These are phyloP conservation scores for Elgaria multicarinata DNA, from an alignment of 2,113 vertebrate genomes.

Conservation along the genomic window DNA sequence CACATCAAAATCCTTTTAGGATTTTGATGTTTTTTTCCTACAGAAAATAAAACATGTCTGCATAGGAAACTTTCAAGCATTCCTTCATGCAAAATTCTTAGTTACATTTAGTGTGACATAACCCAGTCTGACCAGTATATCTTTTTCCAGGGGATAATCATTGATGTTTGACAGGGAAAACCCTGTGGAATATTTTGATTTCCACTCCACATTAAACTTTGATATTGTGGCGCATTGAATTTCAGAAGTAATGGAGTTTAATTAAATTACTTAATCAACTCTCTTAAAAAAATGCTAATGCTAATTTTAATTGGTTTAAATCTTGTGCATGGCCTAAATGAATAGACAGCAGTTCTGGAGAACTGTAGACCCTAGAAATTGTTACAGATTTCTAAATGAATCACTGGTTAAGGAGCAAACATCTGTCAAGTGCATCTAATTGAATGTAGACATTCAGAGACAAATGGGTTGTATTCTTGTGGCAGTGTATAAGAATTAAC, in stretches of 20 bases:
- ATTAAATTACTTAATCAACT: slow-evolving; percentile 37
- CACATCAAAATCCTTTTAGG: not conserved
- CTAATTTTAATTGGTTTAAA: slow-evolving; percentile 41
- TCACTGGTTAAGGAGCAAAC: slow-evolving; percentile 13
- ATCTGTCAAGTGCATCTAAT: slow-evolving; percentile 28
- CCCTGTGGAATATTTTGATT: not conserved
- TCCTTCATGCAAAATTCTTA: slow-evolving; percentile 14
- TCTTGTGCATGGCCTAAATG: slow-evolving; percentile 24
- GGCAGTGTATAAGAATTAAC: slow-evolving; percentile 8
- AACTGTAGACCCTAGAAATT: slow-evolving; percentile 4
- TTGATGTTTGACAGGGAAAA: slow-evolving; percentile 6
- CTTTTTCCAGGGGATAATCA: not conserved
- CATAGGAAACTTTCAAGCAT: not conserved
- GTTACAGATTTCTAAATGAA: slow-evolving; percentile 35
- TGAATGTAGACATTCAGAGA: slow-evolving; percentile 19
- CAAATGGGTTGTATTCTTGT: slow-evolving; percentile 15
- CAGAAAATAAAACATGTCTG: not conserved
- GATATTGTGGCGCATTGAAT: not conserved
- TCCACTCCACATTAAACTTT: slow-evolving; percentile 19
- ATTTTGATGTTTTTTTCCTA: not conserved
- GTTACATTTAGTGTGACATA: slow-evolving; percentile 23
- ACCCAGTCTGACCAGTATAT: not conserved
- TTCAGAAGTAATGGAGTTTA: slow-evolving; percentile 44
- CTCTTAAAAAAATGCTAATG: slow-evolving; percentile 28
- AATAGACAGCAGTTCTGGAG: slow-evolving; percentile 33